A percentile compares a stretch with the other conserved stretches of the same genome.
Evolutionary conservation across 1,140 invertebrate species (phyloP).

Genomic region (Heliconius nattereri): DNA sequence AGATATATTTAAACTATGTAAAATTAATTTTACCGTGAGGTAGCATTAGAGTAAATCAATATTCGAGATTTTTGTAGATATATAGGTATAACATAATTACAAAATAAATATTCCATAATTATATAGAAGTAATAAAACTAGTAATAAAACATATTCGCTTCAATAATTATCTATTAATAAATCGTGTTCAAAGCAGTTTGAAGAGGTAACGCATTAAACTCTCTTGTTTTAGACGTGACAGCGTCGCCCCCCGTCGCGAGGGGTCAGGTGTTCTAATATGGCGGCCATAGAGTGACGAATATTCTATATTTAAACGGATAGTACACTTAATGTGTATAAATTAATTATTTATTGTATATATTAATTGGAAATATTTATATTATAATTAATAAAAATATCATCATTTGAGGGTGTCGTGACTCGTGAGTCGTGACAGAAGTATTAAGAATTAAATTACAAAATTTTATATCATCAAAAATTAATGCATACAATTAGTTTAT

Average conservation of each 20-base stretch:
- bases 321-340: slow-evolving; percentile 6
- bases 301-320: slow-evolving; percentile 13
- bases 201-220: slow-evolving; percentile 21
- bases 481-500: too few relatives aligned
- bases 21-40: too few relatives aligned
- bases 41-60: too few relatives aligned
- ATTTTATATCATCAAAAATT: too few relatives aligned
- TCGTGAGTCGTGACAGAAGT: neutral
- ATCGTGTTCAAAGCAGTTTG: slow-evolving; percentile 8
- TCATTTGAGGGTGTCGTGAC: neutral
- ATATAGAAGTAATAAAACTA: neutral
- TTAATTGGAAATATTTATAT: neutral
- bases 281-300: slow-evolving; percentile 23
- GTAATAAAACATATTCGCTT: neutral
- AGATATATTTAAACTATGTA: too few relatives aligned
- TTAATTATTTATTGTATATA: slow-evolving; percentile 8
- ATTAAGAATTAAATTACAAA: neutral
- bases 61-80: too few relatives aligned
- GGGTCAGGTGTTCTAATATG: slow-evolving; percentile 35
- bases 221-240: slow-evolving; percentile 32
- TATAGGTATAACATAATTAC: too few relatives aligned
- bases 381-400: slow-evolving; percentile 4
- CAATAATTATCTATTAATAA: slow-evolving; percentile 13
- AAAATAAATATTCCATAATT: neutral
- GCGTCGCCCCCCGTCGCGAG: slow-evolving; percentile 26